Base-by-base conservation (phyloP, 2,888 invertebrate genomes). In the Drosophila phalerata region DNA sequence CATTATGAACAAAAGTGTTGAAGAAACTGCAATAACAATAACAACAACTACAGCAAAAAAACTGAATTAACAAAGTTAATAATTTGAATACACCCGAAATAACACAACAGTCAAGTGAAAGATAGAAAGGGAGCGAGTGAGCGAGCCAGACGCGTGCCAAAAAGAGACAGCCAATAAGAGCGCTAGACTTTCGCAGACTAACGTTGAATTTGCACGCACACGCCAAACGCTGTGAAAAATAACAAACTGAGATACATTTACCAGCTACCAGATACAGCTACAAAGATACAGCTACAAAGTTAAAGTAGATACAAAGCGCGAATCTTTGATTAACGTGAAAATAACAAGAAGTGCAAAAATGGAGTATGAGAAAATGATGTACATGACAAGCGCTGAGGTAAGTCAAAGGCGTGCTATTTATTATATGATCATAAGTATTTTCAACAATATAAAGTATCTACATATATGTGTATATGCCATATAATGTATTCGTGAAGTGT, bases 291-390 rank as follows among this genome's bases (percentile, higher is more conserved):
- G 48, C 58, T 37, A n/a, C 10, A 30, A 19, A 30, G 10, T 9
- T 32, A 42, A 30, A 40, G 42, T 52, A 51, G 32, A 30, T 58
- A 38, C 58, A 64, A 38, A 62, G 47, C 70, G 63, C 52, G 42
- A 68, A 72, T 65, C 60, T 60, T 43, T 57, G 56, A 56, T 67
- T 72, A 65, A 38, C 64, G 58, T 56, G 49, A 37, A 61, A 48
- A 30, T 49, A 42, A 47, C 47, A 42, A 69, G 22, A 47, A 61
- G 52, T 51, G 60, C 30, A 48, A 76, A 81, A 80, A 89, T 90
- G 88, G 90, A 90, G 82, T 86, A 82, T 79, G 88, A 89, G 89
- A 89, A 89, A 81, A 89, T 89, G 79, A 57, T 88, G 75, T 90
- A 76, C 69, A 65, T 78, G 77, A 56, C 89, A 56, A 69, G 57